These are phyloP conservation scores for Microvelia longipes DNA, from an alignment of 1,140 invertebrate species.

Conservation along the genomic window DNA sequence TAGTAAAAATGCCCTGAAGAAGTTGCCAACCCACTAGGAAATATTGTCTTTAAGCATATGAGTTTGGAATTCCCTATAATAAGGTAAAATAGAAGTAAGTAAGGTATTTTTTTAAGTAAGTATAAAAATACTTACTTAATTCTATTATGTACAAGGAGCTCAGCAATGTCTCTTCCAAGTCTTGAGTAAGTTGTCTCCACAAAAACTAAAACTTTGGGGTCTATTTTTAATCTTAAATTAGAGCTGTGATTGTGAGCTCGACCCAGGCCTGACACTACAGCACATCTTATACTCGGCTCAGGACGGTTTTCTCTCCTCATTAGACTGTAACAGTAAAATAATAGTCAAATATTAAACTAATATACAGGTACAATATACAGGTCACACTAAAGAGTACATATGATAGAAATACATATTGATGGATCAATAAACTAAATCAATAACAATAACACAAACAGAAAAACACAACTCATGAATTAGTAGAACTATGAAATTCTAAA, in stretches of 20 bases:
- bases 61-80: no score
- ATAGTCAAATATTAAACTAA: not conserved
- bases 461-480: no score
- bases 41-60: no score
- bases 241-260: conserved; percentile 60
- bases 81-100: no score
- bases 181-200: conserved; percentile 88
- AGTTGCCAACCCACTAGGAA: no score
- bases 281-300: conserved; percentile 59
- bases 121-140: conserved; percentile 55
- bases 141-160: conserved; percentile 78
- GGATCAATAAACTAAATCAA: no score
- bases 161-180: conserved; percentile 80
- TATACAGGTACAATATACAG: not conserved
- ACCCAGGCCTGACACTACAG: conserved; percentile 43
- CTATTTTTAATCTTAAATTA: conserved; percentile 63
- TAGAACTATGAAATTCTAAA: no score
- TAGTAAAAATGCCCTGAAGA: no score
- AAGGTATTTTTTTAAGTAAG: no score
- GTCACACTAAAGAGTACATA: no score
- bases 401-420: no score
- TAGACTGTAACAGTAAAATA: conserved; percentile 14
- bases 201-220: conserved; percentile 83
- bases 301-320: conserved; percentile 37
- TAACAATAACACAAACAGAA: no score